phyloP scores from a whole-genome alignment of 2,113 vertebrate genomes.

The Lanius collurio region DNA sequence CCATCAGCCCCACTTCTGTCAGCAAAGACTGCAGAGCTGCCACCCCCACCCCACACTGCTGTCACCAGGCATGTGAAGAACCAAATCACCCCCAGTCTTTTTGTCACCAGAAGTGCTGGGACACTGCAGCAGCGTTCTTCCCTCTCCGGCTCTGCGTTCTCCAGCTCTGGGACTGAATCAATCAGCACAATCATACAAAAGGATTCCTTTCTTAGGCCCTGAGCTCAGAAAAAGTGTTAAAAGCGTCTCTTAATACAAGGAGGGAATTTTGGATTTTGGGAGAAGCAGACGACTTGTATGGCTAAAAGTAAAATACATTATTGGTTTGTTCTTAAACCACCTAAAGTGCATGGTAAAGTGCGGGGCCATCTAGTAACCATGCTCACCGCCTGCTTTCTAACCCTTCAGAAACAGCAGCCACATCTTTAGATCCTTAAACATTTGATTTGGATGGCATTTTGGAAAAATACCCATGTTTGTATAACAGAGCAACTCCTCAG shows the following conservation, averaged over 20 bases:
- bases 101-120: not conserved
- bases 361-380: not conserved
- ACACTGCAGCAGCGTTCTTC: accelerated
- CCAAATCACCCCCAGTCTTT: not conserved
- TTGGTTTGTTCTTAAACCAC: not conserved
- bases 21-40: not conserved
- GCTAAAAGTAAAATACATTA: not conserved
- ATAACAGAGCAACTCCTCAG: not conserved
- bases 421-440: not conserved
- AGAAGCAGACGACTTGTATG: not conserved
- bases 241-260: not conserved
- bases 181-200: not conserved
- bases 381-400: not conserved
- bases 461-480: not conserved
- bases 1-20: accelerated
- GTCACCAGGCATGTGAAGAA: accelerated
- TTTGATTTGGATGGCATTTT: not conserved
- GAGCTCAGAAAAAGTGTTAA: not conserved
- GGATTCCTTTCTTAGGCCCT: not conserved
- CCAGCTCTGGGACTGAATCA: not conserved
- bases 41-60: not conserved
- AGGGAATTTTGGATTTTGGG: not conserved
- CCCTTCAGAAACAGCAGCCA: not conserved
- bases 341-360: accelerated
- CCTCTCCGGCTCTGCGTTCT: not conserved